Conservation (phyloP, 2,888 invertebrate species). For the Thelaira solivaga region DNA sequence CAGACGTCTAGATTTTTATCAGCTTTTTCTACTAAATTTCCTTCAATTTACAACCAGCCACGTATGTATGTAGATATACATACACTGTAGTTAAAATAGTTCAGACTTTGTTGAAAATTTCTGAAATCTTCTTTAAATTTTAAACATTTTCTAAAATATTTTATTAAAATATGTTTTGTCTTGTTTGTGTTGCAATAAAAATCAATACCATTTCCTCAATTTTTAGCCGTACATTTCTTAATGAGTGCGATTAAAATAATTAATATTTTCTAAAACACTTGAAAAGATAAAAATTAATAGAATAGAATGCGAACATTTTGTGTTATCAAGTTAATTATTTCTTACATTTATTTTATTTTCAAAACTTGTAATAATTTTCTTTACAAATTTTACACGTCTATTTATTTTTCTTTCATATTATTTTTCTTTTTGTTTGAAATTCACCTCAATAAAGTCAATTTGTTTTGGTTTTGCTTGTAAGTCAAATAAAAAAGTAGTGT, state of each 20-base stretch:
- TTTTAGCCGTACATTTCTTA: neutral
- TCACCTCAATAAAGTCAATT: conserved; percentile 34
- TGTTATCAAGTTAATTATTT: neutral
- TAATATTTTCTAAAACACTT: no score
- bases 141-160: neutral
- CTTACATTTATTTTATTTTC: conserved; percentile 11
- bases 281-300: no score
- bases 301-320: neutral
- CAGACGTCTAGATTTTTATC: conserved; percentile 42
- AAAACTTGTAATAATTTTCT: conserved; percentile 9
- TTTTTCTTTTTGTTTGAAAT: conserved; percentile 14
- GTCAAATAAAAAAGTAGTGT: conserved; percentile 16
- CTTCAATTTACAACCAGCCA: conserved; percentile 9
- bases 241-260: no score
- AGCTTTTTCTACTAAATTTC: neutral
- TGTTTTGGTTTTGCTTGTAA: neutral
- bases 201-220: conserved; percentile 42
- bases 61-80: conserved; percentile 25
- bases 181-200: conserved; percentile 38
- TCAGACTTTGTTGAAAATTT: neutral
- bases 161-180: neutral
- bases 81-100: no score
- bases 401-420: conserved; percentile 25
- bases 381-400: conserved; percentile 33
- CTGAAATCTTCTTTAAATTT: neutral